These are phyloP conservation scores for Chouioia cunea DNA, from an alignment of 2,888 invertebrate genomes.

Conservation along the genomic window DNA sequence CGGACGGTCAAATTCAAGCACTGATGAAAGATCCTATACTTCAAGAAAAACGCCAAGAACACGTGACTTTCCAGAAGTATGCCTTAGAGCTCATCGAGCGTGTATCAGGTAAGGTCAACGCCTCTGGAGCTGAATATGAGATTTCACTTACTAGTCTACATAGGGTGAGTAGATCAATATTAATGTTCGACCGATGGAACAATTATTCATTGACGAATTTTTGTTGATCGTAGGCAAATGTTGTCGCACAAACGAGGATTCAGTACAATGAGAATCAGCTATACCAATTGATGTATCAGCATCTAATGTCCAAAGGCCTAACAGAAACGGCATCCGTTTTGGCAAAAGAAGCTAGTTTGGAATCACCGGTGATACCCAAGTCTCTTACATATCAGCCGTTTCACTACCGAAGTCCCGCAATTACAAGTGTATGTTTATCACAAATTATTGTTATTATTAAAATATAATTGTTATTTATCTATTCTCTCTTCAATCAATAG, in stretches of 20 bases:
- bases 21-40: conserved; percentile 97
- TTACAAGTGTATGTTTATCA: conserved; percentile 54
- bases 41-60: conserved; percentile 95
- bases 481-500: conserved; percentile 41
- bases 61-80: conserved; percentile 95
- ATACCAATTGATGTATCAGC: conserved; percentile 90
- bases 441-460: background rate
- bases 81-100: conserved; percentile 90
- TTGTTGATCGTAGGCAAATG: conserved; percentile 78
- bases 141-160: conserved; percentile 91
- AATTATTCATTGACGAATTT: background rate
- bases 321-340: conserved; percentile 79
- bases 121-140: conserved; percentile 82
- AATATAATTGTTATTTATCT: conserved; percentile 17
- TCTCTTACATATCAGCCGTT: conserved; percentile 62
- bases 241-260: conserved; percentile 96
- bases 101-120: conserved; percentile 91
- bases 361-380: conserved; percentile 70
- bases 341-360: conserved; percentile 82
- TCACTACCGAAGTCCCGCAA: conserved; percentile 62
- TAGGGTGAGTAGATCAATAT: conserved; percentile 72
- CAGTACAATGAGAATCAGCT: conserved; percentile 95
- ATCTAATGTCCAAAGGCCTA: conserved; percentile 83
- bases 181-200: background rate
- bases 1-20: conserved; percentile 91